A percentile compares a stretch with the other conserved stretches of the same genome.
phyloP scores from a whole-genome alignment of 2,888 invertebrate genomes.

The Vannuccia rotundouncinata region DNA sequence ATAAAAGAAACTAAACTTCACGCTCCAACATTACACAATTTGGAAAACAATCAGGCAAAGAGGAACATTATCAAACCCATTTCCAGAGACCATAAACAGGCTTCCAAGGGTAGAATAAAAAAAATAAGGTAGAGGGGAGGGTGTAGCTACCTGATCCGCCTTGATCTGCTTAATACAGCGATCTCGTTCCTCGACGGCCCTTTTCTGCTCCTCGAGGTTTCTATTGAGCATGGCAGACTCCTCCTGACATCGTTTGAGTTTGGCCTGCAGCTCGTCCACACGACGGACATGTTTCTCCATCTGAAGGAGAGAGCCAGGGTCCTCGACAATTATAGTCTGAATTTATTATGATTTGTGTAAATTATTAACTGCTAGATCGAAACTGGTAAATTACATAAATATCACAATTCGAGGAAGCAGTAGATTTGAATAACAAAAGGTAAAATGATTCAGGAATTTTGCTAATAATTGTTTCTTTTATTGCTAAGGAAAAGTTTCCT shows the following conservation, averaged over 20 bases:
- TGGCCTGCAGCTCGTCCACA: slow-evolving; percentile 31
- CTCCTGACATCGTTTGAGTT: slow-evolving; percentile 37
- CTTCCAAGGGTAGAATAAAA: too few species aligned
- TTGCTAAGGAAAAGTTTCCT: too few species aligned
- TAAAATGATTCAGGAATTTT: background rate
- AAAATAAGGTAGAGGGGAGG: too few species aligned
- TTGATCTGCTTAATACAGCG: slow-evolving; percentile 34
- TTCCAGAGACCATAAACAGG: too few species aligned
- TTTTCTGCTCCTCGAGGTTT: slow-evolving; percentile 35
- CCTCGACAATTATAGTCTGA: too few species aligned
- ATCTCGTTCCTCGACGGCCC: slow-evolving; percentile 37
- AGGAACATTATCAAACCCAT: too few species aligned
- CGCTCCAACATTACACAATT: too few species aligned
- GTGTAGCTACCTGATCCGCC: slow-evolving; percentile 31
- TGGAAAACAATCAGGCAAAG: too few species aligned
- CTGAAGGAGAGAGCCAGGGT: background rate
- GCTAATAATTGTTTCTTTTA: too few species aligned
- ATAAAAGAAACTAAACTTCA: too few species aligned
- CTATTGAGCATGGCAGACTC: slow-evolving; percentile 13
- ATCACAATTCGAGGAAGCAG: background rate
- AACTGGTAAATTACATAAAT: slow-evolving; percentile 30
- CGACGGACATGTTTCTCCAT: slow-evolving; percentile 34
- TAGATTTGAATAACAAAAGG: background rate
- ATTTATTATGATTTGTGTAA: too few species aligned
- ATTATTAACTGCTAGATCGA: too few species aligned